A percentile compares a stretch with the other conserved stretches of the same genome.
These are phyloP conservation scores for Neostethus bicornis DNA, from an alignment of 2,797 vertebrate species.

Conservation along the genomic window DNA sequence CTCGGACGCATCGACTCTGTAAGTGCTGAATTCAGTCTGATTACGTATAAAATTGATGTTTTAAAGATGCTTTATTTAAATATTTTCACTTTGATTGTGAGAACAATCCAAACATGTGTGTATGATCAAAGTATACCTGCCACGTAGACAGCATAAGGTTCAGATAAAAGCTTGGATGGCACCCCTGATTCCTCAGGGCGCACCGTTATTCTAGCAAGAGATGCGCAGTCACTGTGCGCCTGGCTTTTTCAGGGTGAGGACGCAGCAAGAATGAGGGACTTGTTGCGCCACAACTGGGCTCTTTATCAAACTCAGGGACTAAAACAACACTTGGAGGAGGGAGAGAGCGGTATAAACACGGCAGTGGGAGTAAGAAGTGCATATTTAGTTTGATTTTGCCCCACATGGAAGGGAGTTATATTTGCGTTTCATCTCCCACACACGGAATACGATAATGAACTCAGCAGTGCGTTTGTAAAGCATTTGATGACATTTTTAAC, in stretches of 20 bases:
- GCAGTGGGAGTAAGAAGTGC: slow-evolving; percentile 37
- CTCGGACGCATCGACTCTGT: slow-evolving; percentile 44
- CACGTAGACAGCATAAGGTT: slow-evolving; percentile 65
- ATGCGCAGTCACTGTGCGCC: slow-evolving; percentile 32
- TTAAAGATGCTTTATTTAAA: not conserved
- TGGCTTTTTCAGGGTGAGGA: slow-evolving; percentile 3
- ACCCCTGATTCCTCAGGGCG: slow-evolving; percentile 29
- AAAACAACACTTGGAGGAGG: slow-evolving; percentile 46
- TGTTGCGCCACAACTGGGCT: slow-evolving; percentile 58
- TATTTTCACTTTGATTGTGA: not conserved
- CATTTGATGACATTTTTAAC: slow-evolving; percentile 1
- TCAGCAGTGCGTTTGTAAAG: not conserved
- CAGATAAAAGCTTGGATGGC: slow-evolving; percentile 57
- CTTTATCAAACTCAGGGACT: slow-evolving; percentile 38
- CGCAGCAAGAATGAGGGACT: slow-evolving; percentile 40
- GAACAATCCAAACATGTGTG: slow-evolving; percentile 43
- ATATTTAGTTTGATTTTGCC: slow-evolving; percentile 64
- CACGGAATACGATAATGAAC: too few species aligned
- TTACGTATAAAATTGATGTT: not conserved
- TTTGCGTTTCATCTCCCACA: too few species aligned
- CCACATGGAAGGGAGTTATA: slow-evolving; percentile 27
- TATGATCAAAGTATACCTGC: slow-evolving; percentile 68
- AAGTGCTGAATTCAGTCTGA: slow-evolving; percentile 38
- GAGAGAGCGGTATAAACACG: slow-evolving; percentile 30
- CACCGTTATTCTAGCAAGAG: slow-evolving; percentile 48